These are phyloP conservation scores for Centropyge bicolor DNA, from an alignment of 2,797 vertebrate genomes.

Conservation along the genomic window DNA sequence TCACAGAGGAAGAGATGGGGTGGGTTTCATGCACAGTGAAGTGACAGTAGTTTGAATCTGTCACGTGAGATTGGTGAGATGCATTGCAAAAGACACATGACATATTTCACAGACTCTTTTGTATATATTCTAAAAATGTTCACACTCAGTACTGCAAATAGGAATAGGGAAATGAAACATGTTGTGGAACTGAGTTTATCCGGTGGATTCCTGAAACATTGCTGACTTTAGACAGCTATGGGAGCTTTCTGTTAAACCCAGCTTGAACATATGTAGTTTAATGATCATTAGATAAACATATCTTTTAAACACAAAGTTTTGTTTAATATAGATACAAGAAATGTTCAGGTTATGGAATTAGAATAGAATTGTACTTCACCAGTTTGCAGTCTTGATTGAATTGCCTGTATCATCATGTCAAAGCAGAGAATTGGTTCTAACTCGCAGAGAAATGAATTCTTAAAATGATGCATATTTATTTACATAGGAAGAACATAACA, in stretches of 20 bases:
- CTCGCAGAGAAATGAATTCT: neutral
- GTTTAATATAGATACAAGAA: neutral
- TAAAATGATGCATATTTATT: neutral
- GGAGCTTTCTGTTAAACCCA: neutral
- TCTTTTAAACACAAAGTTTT: neutral
- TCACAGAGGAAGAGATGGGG: neutral
- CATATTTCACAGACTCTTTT: neutral
- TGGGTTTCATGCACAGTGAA: neutral
- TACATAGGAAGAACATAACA: neutral
- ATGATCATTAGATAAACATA: neutral
- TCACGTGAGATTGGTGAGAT: slow-evolving; percentile 11
- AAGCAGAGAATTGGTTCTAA: neutral
- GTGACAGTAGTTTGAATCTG: neutral
- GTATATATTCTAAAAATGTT: neutral
- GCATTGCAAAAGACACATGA: slow-evolving; percentile 1
- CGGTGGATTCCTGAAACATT: neutral
- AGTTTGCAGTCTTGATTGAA: too few species aligned
- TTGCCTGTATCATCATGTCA: neutral
- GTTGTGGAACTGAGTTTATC: neutral
- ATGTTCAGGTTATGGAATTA: neutral
- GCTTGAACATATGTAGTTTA: neutral
- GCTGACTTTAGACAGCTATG: neutral
- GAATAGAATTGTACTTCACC: too few species aligned
- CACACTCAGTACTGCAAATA: neutral
- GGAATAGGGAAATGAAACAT: neutral